These are phyloP conservation scores for Falco columbarius DNA, from an alignment of 2,797 vertebrate genomes.

Conservation along the genomic window DNA sequence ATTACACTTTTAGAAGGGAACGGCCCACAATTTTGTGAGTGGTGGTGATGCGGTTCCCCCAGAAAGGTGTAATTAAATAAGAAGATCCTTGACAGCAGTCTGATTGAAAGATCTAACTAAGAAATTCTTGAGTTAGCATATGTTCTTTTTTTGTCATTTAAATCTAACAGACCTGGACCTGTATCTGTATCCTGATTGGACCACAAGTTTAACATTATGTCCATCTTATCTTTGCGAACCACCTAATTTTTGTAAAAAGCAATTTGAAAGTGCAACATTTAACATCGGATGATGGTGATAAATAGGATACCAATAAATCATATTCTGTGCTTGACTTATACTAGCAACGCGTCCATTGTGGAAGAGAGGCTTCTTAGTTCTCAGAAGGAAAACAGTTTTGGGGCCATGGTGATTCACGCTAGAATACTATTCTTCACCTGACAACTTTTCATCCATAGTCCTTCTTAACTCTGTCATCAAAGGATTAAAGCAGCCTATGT, in stretches of 20 bases:
- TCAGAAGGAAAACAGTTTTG: not conserved
- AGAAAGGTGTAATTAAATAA: not conserved
- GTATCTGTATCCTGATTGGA: not conserved
- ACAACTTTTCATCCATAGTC: not conserved
- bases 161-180: not conserved
- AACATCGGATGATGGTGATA: not conserved
- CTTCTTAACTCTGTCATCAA: not conserved
- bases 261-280: not conserved
- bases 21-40: not conserved
- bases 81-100: not conserved
- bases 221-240: not conserved
- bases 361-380: not conserved
- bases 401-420: not conserved
- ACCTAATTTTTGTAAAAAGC: not conserved
- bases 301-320: not conserved
- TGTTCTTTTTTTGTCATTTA: not conserved
- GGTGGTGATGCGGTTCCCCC: not conserved
- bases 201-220: not conserved
- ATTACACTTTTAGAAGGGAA: not conserved
- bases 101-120: not conserved
- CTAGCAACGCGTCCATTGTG: not conserved
- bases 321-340: not conserved
- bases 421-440: not conserved
- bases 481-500: not conserved
- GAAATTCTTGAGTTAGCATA: not conserved